A percentile compares a stretch with the other conserved stretches of the same genome.
Conservation (phyloP, 2,797 vertebrate species). For the Lycodopsis pacificus region DNA sequence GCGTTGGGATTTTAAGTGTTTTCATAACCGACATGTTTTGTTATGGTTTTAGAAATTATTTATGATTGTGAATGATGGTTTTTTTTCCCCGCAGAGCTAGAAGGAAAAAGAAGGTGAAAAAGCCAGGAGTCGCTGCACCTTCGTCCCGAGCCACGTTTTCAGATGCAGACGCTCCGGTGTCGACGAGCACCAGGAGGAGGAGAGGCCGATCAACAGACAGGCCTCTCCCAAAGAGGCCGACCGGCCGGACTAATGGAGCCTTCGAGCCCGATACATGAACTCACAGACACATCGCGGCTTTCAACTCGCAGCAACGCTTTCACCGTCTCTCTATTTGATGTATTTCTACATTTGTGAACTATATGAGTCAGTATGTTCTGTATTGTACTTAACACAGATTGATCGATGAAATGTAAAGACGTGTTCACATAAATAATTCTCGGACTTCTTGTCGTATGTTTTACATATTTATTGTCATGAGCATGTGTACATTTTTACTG, state of each 20-base stretch:
- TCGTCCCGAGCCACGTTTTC: slow-evolving; percentile 56
- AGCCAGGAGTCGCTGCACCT: slow-evolving; percentile 59
- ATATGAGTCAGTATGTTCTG: slow-evolving; percentile 1
- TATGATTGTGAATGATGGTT: background rate
- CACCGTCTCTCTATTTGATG: background rate
- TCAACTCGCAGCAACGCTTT: background rate
- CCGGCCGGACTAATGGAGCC: slow-evolving; percentile 79
- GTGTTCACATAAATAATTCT: background rate
- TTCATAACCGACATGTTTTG: background rate
- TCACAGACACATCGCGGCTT: background rate
- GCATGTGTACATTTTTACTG: slow-evolving; percentile 2
- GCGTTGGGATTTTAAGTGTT: too few species aligned
- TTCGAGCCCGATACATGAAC: slow-evolving; percentile 81
- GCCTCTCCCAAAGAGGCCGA: slow-evolving; percentile 78
- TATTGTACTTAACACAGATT: background rate
- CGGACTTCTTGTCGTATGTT: slow-evolving; percentile 1
- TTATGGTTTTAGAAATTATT: background rate
- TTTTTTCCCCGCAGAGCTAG: slow-evolving; percentile 68
- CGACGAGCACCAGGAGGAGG: slow-evolving; percentile 72
- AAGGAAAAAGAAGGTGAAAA: slow-evolving; percentile 86
- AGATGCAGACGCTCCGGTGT: slow-evolving; percentile 56
- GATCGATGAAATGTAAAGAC: background rate
- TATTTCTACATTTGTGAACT: slow-evolving; percentile 20
- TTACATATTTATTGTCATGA: slow-evolving; percentile 16
- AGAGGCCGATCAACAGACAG: slow-evolving; percentile 70